Evolutionary conservation across 2,113 vertebrate species (phyloP).

Genomic region (Perca schrenkii): DNA sequence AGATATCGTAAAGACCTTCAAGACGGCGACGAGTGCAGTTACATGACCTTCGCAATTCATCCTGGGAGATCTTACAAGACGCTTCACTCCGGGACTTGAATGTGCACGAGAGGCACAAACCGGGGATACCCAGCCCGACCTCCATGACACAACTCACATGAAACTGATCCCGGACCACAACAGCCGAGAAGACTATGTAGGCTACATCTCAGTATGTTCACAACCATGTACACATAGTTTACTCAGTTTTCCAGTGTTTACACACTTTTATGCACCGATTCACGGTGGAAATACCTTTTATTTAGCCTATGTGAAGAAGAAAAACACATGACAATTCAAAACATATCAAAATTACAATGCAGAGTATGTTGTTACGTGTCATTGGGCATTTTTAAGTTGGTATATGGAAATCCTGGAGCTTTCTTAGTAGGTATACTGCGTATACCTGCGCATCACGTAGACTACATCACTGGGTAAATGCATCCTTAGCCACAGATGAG

Average conservation of each 20-base stretch:
- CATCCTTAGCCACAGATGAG: background rate
- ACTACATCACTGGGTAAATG: background rate
- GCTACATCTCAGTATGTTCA: background rate
- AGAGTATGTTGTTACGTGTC: too few relatives aligned
- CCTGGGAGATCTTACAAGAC: background rate
- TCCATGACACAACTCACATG: background rate
- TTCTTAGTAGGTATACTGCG: too few relatives aligned
- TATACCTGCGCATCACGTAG: too few relatives aligned
- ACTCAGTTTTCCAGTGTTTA: background rate
- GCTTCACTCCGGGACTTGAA: background rate
- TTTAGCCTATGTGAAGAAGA: too few relatives aligned
- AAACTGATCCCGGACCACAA: constrained; percentile 6
- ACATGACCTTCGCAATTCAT: background rate
- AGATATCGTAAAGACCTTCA: too few relatives aligned
- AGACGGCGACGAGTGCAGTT: background rate
- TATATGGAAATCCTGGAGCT: too few relatives aligned
- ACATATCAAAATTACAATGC: too few relatives aligned
- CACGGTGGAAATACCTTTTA: too few relatives aligned
- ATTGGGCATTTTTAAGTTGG: too few relatives aligned
- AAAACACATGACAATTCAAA: too few relatives aligned
- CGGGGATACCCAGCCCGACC: background rate
- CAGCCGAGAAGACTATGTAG: background rate
- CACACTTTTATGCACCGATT: too few relatives aligned
- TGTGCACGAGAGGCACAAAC: background rate
- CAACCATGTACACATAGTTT: background rate